These are phyloP conservation scores for Montipora efflorescens DNA, from an alignment of 64 coral and sea anemone genomes.

Conservation along the genomic window DNA sequence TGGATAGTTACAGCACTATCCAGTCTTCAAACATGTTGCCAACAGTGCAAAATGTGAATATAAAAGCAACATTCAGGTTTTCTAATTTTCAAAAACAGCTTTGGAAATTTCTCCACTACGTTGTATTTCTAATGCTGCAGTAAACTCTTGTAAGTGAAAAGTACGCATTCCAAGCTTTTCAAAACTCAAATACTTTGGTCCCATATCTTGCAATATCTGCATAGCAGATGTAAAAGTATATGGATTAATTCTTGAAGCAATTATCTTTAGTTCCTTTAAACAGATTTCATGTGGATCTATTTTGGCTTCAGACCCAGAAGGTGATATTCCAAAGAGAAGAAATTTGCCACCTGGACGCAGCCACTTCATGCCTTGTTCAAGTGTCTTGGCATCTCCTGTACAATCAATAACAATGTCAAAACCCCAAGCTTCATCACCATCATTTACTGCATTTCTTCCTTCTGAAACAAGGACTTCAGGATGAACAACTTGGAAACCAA, in stretches of 20 bases:
- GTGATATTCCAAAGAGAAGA: slow-evolving; percentile 58
- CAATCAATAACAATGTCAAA: slow-evolving; percentile 93
- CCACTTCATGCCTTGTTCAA: slow-evolving; percentile 66
- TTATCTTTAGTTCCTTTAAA: slow-evolving; percentile 65
- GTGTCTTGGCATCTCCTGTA: slow-evolving; percentile 56
- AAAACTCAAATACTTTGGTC: slow-evolving; percentile 61
- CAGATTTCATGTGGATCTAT: slow-evolving; percentile 57
- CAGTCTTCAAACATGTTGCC: too few relatives aligned
- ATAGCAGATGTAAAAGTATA: slow-evolving; percentile 59
- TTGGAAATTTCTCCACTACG: slow-evolving; percentile 85
- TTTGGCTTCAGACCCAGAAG: slow-evolving; percentile 44
- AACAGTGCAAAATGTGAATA: too few relatives aligned
- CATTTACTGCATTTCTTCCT: slow-evolving; percentile 83
- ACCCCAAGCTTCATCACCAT: slow-evolving; percentile 86
- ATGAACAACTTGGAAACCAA: slow-evolving; percentile 89
- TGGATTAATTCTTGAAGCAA: slow-evolving; percentile 48
- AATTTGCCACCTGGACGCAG: slow-evolving; percentile 61
- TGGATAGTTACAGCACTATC: too few relatives aligned
- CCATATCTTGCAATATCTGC: slow-evolving; percentile 75
- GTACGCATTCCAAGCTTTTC: slow-evolving; percentile 69
- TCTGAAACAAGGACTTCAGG: slow-evolving; percentile 92
- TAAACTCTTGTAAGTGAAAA: slow-evolving; percentile 72
- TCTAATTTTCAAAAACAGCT: slow-evolving; percentile 74
- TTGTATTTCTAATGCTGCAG: slow-evolving; percentile 64
- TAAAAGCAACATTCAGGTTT: too few relatives aligned